Percentiles rank a stretch among this genome's conserved stretches.
Evolutionary conservation across 2,888 invertebrate species (phyloP).

Genomic region (Tenthredo livida): DNA sequence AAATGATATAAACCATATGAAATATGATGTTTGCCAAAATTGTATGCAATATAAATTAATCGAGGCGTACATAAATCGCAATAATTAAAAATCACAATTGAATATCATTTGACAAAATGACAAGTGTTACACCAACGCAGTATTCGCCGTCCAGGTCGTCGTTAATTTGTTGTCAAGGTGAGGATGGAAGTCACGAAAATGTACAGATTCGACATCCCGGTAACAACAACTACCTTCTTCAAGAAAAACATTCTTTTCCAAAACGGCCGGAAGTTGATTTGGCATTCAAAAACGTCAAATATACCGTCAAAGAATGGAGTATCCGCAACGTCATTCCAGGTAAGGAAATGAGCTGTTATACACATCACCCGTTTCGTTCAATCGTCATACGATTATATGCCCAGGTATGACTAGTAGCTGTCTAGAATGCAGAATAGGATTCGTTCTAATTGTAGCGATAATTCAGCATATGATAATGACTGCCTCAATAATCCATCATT

Average conservation of each 20-base stretch:
- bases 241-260: constrained; percentile 79
- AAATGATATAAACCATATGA: not conserved
- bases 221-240: constrained; percentile 70
- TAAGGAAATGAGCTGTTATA: constrained; percentile 75
- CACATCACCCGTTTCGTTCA: not conserved
- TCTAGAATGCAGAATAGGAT: not conserved
- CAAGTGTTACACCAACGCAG: constrained; percentile 64
- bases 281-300: constrained; percentile 85
- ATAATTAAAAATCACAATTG: not conserved
- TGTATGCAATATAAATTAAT: not conserved
- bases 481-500: not conserved
- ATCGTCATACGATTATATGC: not conserved
- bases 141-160: constrained; percentile 74
- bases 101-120: constrained; percentile 60
- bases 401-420: not conserved
- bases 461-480: not conserved
- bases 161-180: constrained; percentile 74
- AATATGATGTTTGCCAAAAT: not conserved
- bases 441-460: not conserved
- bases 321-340: constrained; percentile 81
- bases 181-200: constrained; percentile 68
- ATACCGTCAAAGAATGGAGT: constrained; percentile 82
- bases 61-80: not conserved
- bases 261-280: constrained; percentile 84
- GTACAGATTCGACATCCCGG: constrained; percentile 62